phyloP scores from a whole-genome alignment of 30 jellyfish, hydroid and myxozoan genomes.

The Phacellophora camtschatica region DNA sequence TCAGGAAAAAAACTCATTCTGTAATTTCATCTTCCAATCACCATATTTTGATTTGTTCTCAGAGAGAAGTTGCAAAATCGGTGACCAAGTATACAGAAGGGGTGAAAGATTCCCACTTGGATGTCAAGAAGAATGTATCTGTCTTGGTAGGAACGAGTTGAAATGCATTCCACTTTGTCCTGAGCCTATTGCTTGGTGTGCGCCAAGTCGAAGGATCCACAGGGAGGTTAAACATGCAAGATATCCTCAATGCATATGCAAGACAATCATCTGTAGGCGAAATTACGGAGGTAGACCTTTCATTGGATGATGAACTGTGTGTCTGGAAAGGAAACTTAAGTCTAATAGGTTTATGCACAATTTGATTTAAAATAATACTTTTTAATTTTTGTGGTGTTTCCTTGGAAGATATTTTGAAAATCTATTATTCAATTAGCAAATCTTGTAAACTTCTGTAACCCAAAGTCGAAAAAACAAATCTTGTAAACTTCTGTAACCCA shows the following conservation, averaged over 20 bases:
- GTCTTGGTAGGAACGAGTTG: conserved; percentile 35
- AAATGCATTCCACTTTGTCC: conserved; percentile 58
- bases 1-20: too few species aligned
- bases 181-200: neutral
- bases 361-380: too few species aligned
- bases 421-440: too few species aligned
- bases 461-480: too few species aligned
- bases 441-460: too few species aligned
- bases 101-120: conserved; percentile 51
- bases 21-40: too few species aligned
- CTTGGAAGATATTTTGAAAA: too few species aligned
- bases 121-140: conserved; percentile 61
- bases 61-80: conserved; percentile 37
- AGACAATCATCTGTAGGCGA: neutral
- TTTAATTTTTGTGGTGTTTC: too few species aligned
- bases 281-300: neutral
- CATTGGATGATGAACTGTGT: too few species aligned
- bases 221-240: neutral
- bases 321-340: too few species aligned
- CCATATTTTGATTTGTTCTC: neutral
- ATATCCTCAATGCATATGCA: conserved; percentile 45
- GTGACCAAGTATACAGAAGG: conserved; percentile 6
- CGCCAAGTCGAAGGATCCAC: neutral
- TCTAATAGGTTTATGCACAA: too few species aligned
- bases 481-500: too few species aligned